These are phyloP conservation scores for Pseudoatta argentina DNA, from an alignment of 1,140 invertebrate species.

Conservation along the genomic window DNA sequence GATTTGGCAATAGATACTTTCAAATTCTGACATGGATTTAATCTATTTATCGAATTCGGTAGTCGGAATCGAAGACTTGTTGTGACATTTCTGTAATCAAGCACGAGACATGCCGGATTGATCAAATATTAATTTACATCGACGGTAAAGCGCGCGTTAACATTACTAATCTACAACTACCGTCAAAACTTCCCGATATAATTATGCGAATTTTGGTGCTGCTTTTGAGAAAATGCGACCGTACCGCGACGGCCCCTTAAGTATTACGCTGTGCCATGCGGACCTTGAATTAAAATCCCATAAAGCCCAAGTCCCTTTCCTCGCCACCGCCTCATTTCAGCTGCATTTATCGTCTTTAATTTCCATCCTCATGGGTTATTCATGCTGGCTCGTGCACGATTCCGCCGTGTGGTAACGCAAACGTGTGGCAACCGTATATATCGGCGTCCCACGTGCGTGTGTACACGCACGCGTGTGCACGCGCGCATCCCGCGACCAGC, in stretches of 20 bases:
- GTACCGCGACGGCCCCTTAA: neutral
- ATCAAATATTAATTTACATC: conserved; percentile 41
- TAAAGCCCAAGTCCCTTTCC: conserved; percentile 79
- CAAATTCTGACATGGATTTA: conserved; percentile 12
- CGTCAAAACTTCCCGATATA: conserved; percentile 11
- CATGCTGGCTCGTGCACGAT: conserved; percentile 74
- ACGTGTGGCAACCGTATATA: neutral
- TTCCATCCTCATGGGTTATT: conserved; percentile 84
- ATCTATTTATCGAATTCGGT: conserved; percentile 27
- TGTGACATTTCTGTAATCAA: conserved; percentile 31
- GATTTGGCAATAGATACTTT: neutral
- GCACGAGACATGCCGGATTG: neutral
- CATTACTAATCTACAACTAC: conserved; percentile 3
- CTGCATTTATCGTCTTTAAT: conserved; percentile 85
- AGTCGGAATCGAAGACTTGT: conserved; percentile 1
- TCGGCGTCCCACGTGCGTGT: neutral
- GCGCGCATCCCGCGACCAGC: conserved; percentile 37
- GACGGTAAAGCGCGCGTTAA: neutral
- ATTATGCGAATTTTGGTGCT: conserved; percentile 1
- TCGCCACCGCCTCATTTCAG: conserved; percentile 78
- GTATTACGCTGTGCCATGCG: conserved; percentile 1
- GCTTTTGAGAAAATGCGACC: conserved; percentile 23
- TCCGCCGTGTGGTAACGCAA: conserved; percentile 54
- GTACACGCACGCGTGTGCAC: conserved; percentile 26
- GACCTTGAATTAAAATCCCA: conserved; percentile 82